These are phyloP conservation scores for Anguilla japonica DNA, from an alignment of 2,113 vertebrate species.

Conservation along the genomic window DNA sequence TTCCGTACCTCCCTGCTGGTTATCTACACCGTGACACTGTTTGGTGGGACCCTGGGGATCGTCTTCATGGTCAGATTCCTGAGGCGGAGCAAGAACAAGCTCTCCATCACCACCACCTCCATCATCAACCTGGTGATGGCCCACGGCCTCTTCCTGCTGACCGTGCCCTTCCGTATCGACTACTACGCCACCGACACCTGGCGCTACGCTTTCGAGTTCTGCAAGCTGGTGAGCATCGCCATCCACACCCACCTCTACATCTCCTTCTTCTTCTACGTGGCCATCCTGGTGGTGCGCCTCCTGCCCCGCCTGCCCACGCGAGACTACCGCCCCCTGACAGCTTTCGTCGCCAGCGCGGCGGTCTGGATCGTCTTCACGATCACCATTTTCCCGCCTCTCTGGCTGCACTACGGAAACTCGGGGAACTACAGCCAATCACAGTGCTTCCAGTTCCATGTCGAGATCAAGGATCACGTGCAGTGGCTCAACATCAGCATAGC, in stretches of 20 bases:
- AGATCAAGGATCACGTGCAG: neutral
- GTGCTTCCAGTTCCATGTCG: slow-evolving; percentile 78
- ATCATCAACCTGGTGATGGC: slow-evolving; percentile 82
- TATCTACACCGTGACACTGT: slow-evolving; percentile 70
- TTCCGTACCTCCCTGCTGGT: slow-evolving; percentile 46
- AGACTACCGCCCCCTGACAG: slow-evolving; percentile 72
- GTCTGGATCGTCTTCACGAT: slow-evolving; percentile 75
- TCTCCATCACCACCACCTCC: slow-evolving; percentile 79
- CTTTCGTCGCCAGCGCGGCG: slow-evolving; percentile 60
- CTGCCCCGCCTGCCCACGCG: slow-evolving; percentile 68
- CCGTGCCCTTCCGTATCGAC: slow-evolving; percentile 83
- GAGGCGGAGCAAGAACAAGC: slow-evolving; percentile 67
- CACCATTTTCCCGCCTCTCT: slow-evolving; percentile 52
- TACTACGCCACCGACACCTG: slow-evolving; percentile 68
- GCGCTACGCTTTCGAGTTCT: slow-evolving; percentile 54
- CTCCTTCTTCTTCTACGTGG: slow-evolving; percentile 82
- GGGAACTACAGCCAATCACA: rapidly evolving
- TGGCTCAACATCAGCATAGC: slow-evolving; percentile 55
- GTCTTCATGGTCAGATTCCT: slow-evolving; percentile 70
- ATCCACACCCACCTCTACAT: slow-evolving; percentile 91
- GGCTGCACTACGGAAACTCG: slow-evolving; percentile 63
- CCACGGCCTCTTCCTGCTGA: slow-evolving; percentile 82
- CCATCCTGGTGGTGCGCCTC: slow-evolving; percentile 77
- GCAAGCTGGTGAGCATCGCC: slow-evolving; percentile 81
- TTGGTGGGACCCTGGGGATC: slow-evolving; percentile 71